Evolutionary conservation across 2,797 vertebrate genomes (phyloP), one percentile per base, ranked within the genome.

Genomic region (Rhinophrynus dorsalis): DNA sequence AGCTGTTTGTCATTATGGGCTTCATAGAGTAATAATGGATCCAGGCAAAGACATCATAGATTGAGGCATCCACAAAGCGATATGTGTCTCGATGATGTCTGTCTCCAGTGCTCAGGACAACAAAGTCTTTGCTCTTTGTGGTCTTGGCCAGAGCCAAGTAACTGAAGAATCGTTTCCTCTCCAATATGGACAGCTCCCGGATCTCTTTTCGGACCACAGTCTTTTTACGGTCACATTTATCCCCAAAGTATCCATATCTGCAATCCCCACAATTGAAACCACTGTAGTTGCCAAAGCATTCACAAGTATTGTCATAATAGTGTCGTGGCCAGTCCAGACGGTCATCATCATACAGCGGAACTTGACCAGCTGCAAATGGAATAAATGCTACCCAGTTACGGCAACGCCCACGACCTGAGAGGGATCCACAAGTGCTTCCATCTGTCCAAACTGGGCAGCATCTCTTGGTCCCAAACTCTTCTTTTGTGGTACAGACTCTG

Each of bases 21-120:
- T 67, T 45, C 52, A 67, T 67, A n/a, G 64, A 47, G 18, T 57
- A 67, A 11, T 67, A 67, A 65, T 67, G 52, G 6, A 57, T 57
- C 52, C 52, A 67, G 37, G 64, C 37, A 47, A 67, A 57, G 12
- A 67, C 3, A 3, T 67, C 64, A 35, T 20, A 57, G 20, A 67
- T 11, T 11, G 64, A 18, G 10, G 64, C 64, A 23, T 67, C 29
- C 18, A 67, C 21, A 27, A 67, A 67, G 6, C 20, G 52, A 44
- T 54, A 56, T 1, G 64, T 33, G 29, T 56, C 29, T 9, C 6
- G 20, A 20, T 47, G 40, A 42, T 67, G 52, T n/a, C 64, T 33
- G n/a, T 67, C 40, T 24, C 64, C 52, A 1, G 52, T 57, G 52
- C 18, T 13, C 17, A 67, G 30, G 20, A 67, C 54, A 9, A 67